Evolutionary conservation across 2,888 invertebrate genomes (phyloP).

Genomic region (Macrostomum cliftonense): DNA sequence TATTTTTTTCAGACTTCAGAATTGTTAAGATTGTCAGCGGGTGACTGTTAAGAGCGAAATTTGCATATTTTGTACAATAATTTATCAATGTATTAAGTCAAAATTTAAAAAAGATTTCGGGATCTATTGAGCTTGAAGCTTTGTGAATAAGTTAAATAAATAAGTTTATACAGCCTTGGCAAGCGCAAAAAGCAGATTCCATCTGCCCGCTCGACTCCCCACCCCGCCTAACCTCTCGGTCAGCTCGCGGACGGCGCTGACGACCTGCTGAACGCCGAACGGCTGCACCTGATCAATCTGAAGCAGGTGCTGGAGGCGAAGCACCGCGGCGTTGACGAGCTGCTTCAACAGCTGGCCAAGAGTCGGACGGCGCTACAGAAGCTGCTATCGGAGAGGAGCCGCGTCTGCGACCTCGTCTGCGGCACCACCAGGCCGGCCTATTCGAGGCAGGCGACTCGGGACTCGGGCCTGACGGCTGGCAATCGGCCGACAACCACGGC

Average conservation of each 20-base stretch:
- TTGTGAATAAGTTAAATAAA: too few relatives aligned
- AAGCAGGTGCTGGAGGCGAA: constrained; percentile 31
- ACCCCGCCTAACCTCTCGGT: too few relatives aligned
- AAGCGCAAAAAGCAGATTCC: too few relatives aligned
- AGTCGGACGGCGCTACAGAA: constrained; percentile 26
- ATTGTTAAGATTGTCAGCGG: too few relatives aligned
- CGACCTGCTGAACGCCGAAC: constrained; percentile 30
- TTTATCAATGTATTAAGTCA: too few relatives aligned
- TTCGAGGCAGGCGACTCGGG: neutral
- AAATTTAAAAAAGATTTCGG: too few relatives aligned
- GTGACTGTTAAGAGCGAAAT: too few relatives aligned
- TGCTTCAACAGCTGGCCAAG: constrained; percentile 26
- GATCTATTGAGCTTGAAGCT: too few relatives aligned
- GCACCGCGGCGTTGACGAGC: constrained; percentile 28
- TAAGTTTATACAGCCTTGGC: too few relatives aligned
- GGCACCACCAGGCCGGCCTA: constrained; percentile 17
- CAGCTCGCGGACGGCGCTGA: constrained; percentile 35
- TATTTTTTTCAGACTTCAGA: too few relatives aligned
- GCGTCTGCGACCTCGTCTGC: constrained; percentile 32
- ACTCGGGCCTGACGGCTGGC: neutral
- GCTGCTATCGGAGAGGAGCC: constrained; percentile 27
- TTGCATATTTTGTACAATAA: too few relatives aligned
- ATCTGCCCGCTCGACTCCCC: too few relatives aligned
- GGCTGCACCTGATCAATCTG: constrained; percentile 27
- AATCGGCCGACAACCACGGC: neutral